Conservation (phyloP, 2,797 vertebrate species). For the Muscicapa striata region DNA sequence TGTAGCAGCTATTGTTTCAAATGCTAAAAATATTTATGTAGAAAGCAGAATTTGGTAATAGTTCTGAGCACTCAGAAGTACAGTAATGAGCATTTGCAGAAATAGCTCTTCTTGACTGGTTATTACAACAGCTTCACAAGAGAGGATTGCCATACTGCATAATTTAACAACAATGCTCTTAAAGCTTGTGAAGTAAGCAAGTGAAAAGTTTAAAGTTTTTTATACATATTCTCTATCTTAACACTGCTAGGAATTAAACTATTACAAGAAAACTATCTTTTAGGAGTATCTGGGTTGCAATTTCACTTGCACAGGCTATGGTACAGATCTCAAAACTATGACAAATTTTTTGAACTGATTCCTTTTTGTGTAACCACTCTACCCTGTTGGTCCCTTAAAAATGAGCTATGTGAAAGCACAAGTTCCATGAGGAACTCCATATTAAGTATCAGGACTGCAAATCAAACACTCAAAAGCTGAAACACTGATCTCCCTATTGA, state of each 20-base stretch:
- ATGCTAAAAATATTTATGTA: background rate
- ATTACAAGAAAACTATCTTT: background rate
- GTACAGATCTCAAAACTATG: background rate
- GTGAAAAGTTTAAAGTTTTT: background rate
- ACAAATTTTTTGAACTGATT: background rate
- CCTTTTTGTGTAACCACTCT: background rate
- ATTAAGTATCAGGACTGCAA: background rate
- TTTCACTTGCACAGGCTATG: background rate
- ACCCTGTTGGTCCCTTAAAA: background rate
- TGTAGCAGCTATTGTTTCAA: background rate
- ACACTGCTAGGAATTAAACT: background rate
- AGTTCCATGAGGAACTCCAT: background rate
- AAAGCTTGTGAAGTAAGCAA: constrained; percentile 13
- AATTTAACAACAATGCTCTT: constrained; percentile 6
- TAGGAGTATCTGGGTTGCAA: background rate
- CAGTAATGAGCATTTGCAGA: background rate
- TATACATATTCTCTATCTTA: background rate
- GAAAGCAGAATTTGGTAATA: constrained; percentile 4
- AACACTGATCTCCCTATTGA: background rate
- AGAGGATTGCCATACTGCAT: constrained; percentile 33
- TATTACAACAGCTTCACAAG: background rate
- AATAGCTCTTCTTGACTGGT: constrained; percentile 33
- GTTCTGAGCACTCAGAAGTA: constrained; percentile 2
- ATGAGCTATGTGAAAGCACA: background rate
- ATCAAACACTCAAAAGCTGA: background rate